phyloP scores from a whole-genome alignment of 2,888 invertebrate species.

The Mythimna impura region DNA sequence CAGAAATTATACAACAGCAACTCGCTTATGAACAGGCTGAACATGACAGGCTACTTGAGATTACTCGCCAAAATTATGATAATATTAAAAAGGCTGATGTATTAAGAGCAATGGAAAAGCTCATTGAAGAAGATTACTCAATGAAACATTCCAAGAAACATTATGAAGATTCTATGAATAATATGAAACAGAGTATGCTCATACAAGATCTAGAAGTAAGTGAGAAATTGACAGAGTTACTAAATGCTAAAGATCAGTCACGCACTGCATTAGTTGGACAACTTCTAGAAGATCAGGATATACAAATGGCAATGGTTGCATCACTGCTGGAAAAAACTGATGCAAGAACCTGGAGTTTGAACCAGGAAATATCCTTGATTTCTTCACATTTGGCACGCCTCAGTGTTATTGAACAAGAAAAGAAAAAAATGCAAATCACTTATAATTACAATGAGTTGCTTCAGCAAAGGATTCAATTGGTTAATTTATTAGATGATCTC shows the following conservation, averaged over 20 bases:
- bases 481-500: slow-evolving; percentile 92
- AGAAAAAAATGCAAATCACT: slow-evolving; percentile 92
- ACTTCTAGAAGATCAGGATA: slow-evolving; percentile 92
- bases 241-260: slow-evolving; percentile 91
- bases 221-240: slow-evolving; percentile 90
- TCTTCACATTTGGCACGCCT: slow-evolving; percentile 93
- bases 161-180: slow-evolving; percentile 92
- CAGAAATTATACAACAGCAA: slow-evolving; percentile 91
- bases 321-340: slow-evolving; percentile 93
- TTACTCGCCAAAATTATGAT: slow-evolving; percentile 90
- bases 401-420: slow-evolving; percentile 93
- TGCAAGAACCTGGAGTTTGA: slow-evolving; percentile 93
- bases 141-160: slow-evolving; percentile 91
- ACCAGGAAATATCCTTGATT: slow-evolving; percentile 94
- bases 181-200: slow-evolving; percentile 91
- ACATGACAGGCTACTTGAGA: slow-evolving; percentile 92
- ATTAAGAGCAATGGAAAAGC: slow-evolving; percentile 92
- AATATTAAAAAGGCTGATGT: slow-evolving; percentile 92
- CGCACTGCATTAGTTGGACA: slow-evolving; percentile 91
- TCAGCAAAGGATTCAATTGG: slow-evolving; percentile 92
- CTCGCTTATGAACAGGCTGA: slow-evolving; percentile 92
- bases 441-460: slow-evolving; percentile 93
- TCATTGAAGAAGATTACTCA: slow-evolving; percentile 92
- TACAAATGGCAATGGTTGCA: slow-evolving; percentile 94
- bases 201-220: slow-evolving; percentile 91